Conservation (phyloP, 2,888 invertebrate species). For the Tenthredo notha region DNA sequence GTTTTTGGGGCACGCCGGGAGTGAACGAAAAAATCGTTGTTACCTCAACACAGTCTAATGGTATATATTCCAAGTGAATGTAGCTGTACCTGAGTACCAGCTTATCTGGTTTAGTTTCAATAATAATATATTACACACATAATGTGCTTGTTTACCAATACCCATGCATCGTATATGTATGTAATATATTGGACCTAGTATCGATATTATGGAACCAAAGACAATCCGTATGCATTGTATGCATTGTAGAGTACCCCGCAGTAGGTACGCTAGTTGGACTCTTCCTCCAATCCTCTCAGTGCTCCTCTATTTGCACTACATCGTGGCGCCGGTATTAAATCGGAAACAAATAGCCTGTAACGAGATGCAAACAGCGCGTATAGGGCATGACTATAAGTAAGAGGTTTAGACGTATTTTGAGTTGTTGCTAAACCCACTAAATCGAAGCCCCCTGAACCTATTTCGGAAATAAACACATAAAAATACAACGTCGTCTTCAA, state of each 20-base stretch:
- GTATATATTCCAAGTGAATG: background rate
- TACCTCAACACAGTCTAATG: too few species aligned
- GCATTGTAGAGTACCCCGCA: background rate
- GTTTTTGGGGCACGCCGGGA: too few species aligned
- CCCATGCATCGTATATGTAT: background rate
- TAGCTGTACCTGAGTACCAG: background rate
- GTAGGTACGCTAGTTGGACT: conserved; percentile 27
- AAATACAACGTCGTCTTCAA: background rate
- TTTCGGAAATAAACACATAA: background rate
- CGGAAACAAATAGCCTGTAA: conserved; percentile 76
- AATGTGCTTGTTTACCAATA: conserved; percentile 16
- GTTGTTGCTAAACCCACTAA: background rate
- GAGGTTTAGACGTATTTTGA: background rate
- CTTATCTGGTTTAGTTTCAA: conserved; percentile 40
- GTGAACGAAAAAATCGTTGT: too few species aligned
- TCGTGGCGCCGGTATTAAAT: conserved; percentile 70
- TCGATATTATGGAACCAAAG: conserved; percentile 10
- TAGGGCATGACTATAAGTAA: background rate
- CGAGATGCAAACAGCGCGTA: conserved; percentile 74
- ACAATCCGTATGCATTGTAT: conserved; percentile 13
- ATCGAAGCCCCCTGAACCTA: background rate
- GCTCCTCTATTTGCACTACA: conserved; percentile 51
- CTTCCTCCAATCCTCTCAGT: background rate
- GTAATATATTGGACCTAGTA: background rate
- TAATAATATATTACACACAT: conserved; percentile 11